A percentile compares a stretch with the other conserved stretches of the same genome.
phyloP scores from a whole-genome alignment of 2,888 invertebrate genomes.

The Orthosia gracilis region DNA sequence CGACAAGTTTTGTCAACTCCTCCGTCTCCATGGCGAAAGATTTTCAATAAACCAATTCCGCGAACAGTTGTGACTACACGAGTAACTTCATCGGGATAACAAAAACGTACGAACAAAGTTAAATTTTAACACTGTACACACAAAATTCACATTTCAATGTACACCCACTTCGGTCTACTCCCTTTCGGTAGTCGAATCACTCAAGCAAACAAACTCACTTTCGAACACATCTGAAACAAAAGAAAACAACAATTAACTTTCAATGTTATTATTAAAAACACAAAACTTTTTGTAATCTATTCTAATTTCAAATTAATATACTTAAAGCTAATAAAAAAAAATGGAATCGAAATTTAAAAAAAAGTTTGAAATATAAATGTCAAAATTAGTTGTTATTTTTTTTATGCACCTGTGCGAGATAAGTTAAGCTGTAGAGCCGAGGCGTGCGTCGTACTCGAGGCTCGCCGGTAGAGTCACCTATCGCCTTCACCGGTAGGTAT shows the following conservation, averaged over 20 bases:
- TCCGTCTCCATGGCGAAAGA: constrained; percentile 94
- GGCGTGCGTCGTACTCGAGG: constrained; percentile 84
- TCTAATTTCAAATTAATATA: constrained; percentile 18
- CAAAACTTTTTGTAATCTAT: constrained; percentile 9
- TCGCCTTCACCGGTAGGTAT: constrained; percentile 77
- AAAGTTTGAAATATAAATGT: constrained; percentile 19
- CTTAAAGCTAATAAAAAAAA: neutral
- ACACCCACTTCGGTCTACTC: constrained; percentile 73
- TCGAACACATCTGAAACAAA: constrained; percentile 89
- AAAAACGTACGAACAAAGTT: constrained; percentile 79
- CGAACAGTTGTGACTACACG: constrained; percentile 81
- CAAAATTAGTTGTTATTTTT: constrained; percentile 53
- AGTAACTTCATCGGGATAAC: constrained; percentile 86
- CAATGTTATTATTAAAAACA: constrained; percentile 24
- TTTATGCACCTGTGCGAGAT: constrained; percentile 74
- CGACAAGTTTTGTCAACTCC: constrained; percentile 97
- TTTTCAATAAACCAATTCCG: constrained; percentile 80
- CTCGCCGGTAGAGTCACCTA: constrained; percentile 82
- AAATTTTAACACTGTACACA: constrained; percentile 84
- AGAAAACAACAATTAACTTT: constrained; percentile 74
- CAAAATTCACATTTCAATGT: constrained; percentile 89
- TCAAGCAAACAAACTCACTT: constrained; percentile 83
- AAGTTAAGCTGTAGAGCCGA: constrained; percentile 69
- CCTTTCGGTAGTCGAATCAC: constrained; percentile 79
- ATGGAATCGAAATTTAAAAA: neutral